These are phyloP conservation scores for Nymphalis urticae DNA, from an alignment of 2,888 invertebrate genomes.

Conservation along the genomic window DNA sequence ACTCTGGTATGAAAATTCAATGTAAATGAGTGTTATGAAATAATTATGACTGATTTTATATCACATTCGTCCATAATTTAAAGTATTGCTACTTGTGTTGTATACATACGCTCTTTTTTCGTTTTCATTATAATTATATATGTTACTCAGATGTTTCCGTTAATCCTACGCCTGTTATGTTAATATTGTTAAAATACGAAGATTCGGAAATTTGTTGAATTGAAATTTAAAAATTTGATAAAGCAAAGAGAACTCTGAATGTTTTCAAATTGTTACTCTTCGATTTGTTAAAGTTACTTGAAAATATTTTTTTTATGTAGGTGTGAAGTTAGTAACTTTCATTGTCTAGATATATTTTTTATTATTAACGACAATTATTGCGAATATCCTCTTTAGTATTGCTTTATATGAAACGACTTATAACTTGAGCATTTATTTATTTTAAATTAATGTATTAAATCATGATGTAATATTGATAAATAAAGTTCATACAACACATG, in stretches of 20 bases:
- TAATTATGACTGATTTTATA: constrained; percentile 30
- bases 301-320: too few relatives aligned
- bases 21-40: constrained; percentile 12
- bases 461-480: constrained; percentile 74
- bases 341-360: constrained; percentile 20
- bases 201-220: constrained; percentile 16
- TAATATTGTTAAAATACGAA: constrained; percentile 19
- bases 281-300: not conserved
- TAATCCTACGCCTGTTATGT: constrained; percentile 17
- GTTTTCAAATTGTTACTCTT: not conserved
- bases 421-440: constrained; percentile 75
- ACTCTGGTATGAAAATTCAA: not conserved
- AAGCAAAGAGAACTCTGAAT: not conserved
- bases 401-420: constrained; percentile 61
- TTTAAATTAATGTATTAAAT: constrained; percentile 74
- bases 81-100: constrained; percentile 23
- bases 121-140: constrained; percentile 4
- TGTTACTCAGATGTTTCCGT: constrained; percentile 3
- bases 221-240: constrained; percentile 1
- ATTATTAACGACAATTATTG: constrained; percentile 40
- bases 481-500: constrained; percentile 68
- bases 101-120: constrained; percentile 14
- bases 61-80: constrained; percentile 21
- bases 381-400: constrained; percentile 49
- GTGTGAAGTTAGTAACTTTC: constrained; percentile 8